Conservation (phyloP, 2,797 vertebrate genomes). For the Malurus leucopterus region DNA sequence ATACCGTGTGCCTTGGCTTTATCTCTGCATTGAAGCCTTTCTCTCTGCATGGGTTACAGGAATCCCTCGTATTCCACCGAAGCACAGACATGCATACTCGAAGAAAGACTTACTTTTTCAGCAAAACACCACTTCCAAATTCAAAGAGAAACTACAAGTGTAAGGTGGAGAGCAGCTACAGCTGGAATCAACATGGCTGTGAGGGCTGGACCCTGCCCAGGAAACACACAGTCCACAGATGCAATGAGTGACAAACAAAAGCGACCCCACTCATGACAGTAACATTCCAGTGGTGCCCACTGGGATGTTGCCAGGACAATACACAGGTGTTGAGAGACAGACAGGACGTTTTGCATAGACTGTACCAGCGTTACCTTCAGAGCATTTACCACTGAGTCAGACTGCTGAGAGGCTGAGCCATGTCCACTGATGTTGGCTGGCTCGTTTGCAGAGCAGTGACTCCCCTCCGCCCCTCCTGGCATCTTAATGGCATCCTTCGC, state of each 20-base stretch:
- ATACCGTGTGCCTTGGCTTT: neutral
- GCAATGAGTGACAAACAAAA: slow-evolving; percentile 52
- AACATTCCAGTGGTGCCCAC: slow-evolving; percentile 18
- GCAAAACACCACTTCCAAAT: neutral
- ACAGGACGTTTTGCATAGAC: slow-evolving; percentile 49
- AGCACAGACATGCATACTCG: neutral
- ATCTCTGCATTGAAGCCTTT: neutral
- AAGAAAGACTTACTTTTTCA: neutral
- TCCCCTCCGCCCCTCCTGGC: slow-evolving; percentile 78
- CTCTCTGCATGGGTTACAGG: neutral
- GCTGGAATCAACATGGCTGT: neutral
- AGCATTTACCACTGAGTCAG: slow-evolving; percentile 80
- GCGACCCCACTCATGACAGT: neutral
- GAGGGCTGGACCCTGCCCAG: neutral
- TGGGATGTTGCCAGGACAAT: slow-evolving; percentile 46
- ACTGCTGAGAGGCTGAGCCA: slow-evolving; percentile 74
- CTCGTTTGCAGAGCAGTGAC: slow-evolving; percentile 72
- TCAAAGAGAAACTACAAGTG: neutral
- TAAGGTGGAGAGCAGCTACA: neutral
- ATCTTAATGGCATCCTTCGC: slow-evolving; percentile 76
- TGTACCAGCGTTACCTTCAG: slow-evolving; percentile 74
- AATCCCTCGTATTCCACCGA: neutral
- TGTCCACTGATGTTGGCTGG: slow-evolving; percentile 77
- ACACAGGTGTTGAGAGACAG: slow-evolving; percentile 45
- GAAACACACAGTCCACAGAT: slow-evolving; percentile 45